These are phyloP conservation scores for rat (Rattus norvegicus) DNA, from an alignment of 2,113 vertebrate species.

Conservation along the genomic window DNA sequence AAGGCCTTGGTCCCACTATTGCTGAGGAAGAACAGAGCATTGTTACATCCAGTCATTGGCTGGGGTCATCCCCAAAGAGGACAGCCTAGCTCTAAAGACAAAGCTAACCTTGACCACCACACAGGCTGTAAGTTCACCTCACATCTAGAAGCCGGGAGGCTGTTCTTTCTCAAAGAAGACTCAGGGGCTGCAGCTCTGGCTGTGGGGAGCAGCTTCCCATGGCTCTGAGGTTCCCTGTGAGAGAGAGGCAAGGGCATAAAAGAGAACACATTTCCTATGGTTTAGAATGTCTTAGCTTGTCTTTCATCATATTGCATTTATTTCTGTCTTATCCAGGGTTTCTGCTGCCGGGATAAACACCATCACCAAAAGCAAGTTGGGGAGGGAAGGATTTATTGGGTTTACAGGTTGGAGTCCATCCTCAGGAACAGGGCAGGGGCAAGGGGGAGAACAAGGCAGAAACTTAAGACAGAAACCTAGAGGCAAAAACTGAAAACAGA, in stretches of 20 bases:
- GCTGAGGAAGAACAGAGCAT: not conserved
- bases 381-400: not conserved
- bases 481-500: not conserved
- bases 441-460: not conserved
- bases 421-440: not conserved
- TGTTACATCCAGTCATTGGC: not conserved
- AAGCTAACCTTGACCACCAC: not conserved
- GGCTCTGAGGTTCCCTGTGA: not conserved
- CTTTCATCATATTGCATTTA: not conserved
- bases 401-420: not conserved
- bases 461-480: not conserved
- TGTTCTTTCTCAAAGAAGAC: not conserved
- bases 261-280: not conserved
- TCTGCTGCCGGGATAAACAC: not conserved
- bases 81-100: not conserved
- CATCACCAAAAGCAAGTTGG: not conserved
- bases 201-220: not conserved
- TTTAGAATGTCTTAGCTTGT: not conserved
- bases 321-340: not conserved
- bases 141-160: not conserved
- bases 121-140: not conserved
- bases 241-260: not conserved
- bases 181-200: not conserved
- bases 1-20: not conserved
- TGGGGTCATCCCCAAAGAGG: not conserved